Evolutionary conservation across 2,888 invertebrate species (phyloP).

Genomic region (Lottia gigantea): DNA sequence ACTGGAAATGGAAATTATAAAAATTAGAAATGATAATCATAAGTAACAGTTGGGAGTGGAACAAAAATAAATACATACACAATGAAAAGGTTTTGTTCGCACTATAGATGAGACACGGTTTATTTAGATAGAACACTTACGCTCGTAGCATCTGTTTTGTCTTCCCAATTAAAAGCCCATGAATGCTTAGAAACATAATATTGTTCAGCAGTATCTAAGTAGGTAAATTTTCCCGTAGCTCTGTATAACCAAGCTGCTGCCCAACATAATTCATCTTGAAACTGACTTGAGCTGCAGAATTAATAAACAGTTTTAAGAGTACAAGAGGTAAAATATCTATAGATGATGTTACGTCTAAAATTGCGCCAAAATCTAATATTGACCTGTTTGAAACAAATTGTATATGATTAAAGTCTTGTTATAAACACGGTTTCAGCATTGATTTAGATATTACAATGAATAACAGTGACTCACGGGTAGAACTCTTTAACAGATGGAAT

Average conservation of each 20-base stretch:
- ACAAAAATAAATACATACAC: too few species aligned
- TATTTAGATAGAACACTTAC: constrained; percentile 29
- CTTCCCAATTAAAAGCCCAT: constrained; percentile 56
- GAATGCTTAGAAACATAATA: constrained; percentile 35
- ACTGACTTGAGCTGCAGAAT: constrained; percentile 37
- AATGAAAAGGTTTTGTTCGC: too few species aligned
- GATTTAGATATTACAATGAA: not conserved
- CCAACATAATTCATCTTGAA: constrained; percentile 56
- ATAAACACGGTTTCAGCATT: not conserved
- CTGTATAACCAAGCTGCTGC: constrained; percentile 55
- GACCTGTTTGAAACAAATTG: too few species aligned
- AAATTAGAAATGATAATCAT: too few species aligned
- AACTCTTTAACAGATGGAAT: constrained; percentile 36
- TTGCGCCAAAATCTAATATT: too few species aligned
- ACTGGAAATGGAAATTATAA: constrained; percentile 27
- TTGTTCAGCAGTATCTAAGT: constrained; percentile 42
- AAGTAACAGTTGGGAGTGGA: too few species aligned
- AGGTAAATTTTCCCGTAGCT: constrained; percentile 50
- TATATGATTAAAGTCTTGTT: too few species aligned
- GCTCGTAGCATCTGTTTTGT: constrained; percentile 48
- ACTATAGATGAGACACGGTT: too few species aligned
- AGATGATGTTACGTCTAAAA: too few species aligned
- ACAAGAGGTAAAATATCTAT: too few species aligned
- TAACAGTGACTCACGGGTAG: constrained; percentile 28
- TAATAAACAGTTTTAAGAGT: too few species aligned